These are phyloP conservation scores for Timema cristinae DNA, from an alignment of 2,888 invertebrate species.

Conservation along the genomic window DNA sequence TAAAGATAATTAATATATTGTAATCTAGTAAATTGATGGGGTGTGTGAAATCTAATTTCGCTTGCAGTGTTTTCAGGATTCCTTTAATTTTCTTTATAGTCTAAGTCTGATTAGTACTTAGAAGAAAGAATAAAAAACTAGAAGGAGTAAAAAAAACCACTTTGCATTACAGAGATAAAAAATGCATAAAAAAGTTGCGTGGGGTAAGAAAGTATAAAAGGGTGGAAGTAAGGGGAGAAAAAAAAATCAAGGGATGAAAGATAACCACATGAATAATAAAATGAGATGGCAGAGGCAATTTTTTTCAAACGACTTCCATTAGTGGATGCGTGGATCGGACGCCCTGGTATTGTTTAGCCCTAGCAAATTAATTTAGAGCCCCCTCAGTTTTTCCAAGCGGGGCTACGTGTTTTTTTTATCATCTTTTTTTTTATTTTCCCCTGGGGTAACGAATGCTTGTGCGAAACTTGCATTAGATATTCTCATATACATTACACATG, in stretches of 20 bases:
- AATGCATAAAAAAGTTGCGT: conserved; percentile 26
- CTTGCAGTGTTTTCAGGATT: conserved; percentile 15
- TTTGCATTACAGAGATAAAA: conserved; percentile 26
- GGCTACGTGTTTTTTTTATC: conserved; percentile 25
- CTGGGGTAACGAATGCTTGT: conserved; percentile 22
- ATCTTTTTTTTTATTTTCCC: conserved; percentile 26
- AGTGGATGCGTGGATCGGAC: conserved; percentile 39
- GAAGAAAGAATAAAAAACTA: background rate
- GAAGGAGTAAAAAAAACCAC: conserved; percentile 22
- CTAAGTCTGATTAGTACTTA: conserved; percentile 10
- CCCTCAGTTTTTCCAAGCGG: conserved; percentile 31
- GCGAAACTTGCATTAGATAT: conserved; percentile 18
- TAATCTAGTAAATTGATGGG: conserved; percentile 16
- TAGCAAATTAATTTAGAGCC: conserved; percentile 50
- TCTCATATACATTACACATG: too few species aligned
- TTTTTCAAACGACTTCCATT: conserved; percentile 49
- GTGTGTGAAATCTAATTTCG: conserved; percentile 15
- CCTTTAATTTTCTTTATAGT: conserved; percentile 16
- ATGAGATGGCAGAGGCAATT: conserved; percentile 41
- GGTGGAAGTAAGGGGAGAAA: conserved; percentile 20
- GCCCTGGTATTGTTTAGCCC: conserved; percentile 49
- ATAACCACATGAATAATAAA: conserved; percentile 36
- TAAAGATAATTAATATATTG: conserved; percentile 14
- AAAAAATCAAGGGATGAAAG: conserved; percentile 46
- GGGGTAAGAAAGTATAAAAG: conserved; percentile 21